These are phyloP conservation scores for Oryzias javanicus DNA, from an alignment of 2,113 vertebrate genomes.

Conservation along the genomic window DNA sequence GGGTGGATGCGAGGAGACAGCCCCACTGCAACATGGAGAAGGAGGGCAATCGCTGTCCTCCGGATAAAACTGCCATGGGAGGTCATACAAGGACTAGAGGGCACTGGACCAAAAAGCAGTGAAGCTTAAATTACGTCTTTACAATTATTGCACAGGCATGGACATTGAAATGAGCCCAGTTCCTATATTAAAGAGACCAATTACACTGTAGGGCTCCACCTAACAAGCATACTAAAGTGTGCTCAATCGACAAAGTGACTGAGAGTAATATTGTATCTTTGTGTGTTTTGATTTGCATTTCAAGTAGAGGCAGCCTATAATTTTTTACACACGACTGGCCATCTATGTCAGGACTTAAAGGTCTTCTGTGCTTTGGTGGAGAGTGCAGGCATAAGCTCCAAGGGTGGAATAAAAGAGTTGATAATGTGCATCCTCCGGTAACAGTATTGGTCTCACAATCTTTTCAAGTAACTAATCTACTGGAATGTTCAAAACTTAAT, in stretches of 20 bases:
- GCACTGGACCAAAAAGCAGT: conserved; percentile 4
- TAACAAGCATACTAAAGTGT: conserved; percentile 15
- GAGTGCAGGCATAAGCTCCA: conserved; percentile 15
- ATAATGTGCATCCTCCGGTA: neutral
- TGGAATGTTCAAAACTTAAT: neutral
- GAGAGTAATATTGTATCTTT: neutral
- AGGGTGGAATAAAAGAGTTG: conserved; percentile 12
- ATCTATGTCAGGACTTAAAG: conserved; percentile 41
- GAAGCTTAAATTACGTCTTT: conserved; percentile 1
- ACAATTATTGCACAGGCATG: conserved; percentile 9
- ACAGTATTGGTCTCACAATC: no score
- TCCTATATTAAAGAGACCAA: conserved; percentile 1
- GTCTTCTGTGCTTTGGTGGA: conserved; percentile 11
- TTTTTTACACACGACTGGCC: conserved; percentile 46
- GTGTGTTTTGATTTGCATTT: conserved; percentile 19
- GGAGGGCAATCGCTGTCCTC: conserved; percentile 32
- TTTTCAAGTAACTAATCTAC: no score
- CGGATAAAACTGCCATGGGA: conserved; percentile 36
- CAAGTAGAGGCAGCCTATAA: conserved; percentile 13
- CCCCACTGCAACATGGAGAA: conserved; percentile 27
- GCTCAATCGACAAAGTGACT: no score
- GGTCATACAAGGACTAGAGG: conserved; percentile 21
- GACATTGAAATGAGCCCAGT: conserved; percentile 4
- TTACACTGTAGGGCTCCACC: conserved; percentile 8
- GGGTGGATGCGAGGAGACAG: conserved; percentile 35